Conservation (phyloP, 2,797 vertebrate genomes). For the Gastrophryne carolinensis region DNA sequence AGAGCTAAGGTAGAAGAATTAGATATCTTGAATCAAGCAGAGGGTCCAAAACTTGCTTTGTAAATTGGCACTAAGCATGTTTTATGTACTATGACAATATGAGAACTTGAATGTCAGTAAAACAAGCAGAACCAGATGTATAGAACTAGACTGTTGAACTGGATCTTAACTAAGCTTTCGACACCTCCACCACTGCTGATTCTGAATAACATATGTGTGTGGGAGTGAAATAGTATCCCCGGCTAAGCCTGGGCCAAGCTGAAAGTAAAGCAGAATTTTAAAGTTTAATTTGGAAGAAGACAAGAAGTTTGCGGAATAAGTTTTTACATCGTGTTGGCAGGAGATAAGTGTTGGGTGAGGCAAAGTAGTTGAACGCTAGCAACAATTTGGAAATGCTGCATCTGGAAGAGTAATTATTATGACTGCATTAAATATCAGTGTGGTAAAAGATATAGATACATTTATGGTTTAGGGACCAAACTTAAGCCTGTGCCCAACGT, state of each 20-base stretch:
- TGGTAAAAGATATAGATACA: neutral
- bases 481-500: too few species aligned
- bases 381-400: conserved; percentile 14
- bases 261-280: conserved; percentile 19
- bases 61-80: too few species aligned
- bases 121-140: neutral
- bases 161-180: neutral
- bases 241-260: conserved; percentile 5
- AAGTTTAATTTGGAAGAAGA: conserved; percentile 39
- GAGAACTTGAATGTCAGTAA: too few species aligned
- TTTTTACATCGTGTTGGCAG: conserved; percentile 36
- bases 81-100: too few species aligned
- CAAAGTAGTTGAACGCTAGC: conserved; percentile 19
- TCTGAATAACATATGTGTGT: conserved; percentile 35
- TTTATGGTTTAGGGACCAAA: neutral
- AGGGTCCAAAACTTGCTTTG: too few species aligned
- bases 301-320: conserved; percentile 7
- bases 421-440: neutral
- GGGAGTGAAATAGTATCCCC: conserved; percentile 46
- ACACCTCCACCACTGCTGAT: conserved; percentile 39
- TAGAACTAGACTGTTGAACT: neutral
- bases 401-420: conserved; percentile 12
- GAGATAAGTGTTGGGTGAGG: conserved; percentile 30
- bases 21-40: too few species aligned
- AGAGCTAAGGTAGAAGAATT: too few species aligned